phyloP scores from a whole-genome alignment of 2,797 vertebrate genomes.

The Malacoraja senta region DNA sequence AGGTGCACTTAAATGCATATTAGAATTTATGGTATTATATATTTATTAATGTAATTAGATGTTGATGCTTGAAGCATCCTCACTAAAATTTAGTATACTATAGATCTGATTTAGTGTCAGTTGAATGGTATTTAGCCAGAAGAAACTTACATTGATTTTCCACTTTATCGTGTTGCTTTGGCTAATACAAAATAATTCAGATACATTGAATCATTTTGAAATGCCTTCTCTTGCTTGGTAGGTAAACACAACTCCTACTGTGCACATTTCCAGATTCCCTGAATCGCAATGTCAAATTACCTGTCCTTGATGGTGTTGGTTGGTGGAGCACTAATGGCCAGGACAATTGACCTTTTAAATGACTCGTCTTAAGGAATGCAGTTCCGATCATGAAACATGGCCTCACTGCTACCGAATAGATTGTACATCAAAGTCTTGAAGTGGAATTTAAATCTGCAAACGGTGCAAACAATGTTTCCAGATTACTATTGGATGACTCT shows the following conservation, averaged over 20 bases:
- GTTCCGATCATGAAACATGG: not conserved
- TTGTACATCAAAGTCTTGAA: not conserved
- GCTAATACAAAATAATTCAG: conserved; percentile 1
- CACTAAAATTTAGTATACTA: not conserved
- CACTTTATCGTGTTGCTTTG: not conserved
- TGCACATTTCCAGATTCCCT: conserved; percentile 30
- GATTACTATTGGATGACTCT: not conserved
- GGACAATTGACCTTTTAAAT: not conserved
- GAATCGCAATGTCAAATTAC: not conserved
- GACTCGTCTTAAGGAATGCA: not conserved
- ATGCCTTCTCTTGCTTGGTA: not conserved
- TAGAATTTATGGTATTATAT: not conserved
- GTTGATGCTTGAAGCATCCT: not conserved
- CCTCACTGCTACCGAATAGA: not conserved
- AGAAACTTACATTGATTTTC: not conserved
- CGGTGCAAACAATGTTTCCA: not conserved
- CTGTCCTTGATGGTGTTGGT: not conserved
- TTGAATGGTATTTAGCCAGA: not conserved
- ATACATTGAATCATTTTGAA: not conserved
- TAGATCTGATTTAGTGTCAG: not conserved
- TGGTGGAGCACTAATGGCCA: not conserved
- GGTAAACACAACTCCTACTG: not conserved
- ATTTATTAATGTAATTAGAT: not conserved
- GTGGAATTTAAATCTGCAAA: not conserved
- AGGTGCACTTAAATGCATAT: not conserved